phyloP scores from a whole-genome alignment of 2,888 invertebrate genomes.

The Ditylenchus weischeri region DNA sequence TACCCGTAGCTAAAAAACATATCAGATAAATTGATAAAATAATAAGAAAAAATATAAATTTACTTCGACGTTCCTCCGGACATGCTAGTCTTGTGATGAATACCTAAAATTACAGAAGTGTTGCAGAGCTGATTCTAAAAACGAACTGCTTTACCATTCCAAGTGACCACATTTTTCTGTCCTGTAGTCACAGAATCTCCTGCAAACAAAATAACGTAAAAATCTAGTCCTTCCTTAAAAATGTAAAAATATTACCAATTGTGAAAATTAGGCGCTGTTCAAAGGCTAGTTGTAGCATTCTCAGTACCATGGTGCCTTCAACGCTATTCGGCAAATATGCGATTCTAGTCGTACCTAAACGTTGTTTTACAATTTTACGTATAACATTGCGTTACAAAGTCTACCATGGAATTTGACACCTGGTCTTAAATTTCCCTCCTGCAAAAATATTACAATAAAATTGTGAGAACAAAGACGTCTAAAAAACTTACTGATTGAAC shows the following conservation, averaged over 20 bases:
- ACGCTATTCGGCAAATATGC: conserved; percentile 45
- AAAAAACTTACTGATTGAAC: conserved; percentile 33
- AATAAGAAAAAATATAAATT: neutral
- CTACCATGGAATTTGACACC: too few relatives aligned
- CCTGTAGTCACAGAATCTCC: conserved; percentile 82
- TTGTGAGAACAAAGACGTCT: too few relatives aligned
- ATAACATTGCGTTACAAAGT: too few relatives aligned
- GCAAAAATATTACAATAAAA: too few relatives aligned
- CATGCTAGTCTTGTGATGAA: conserved; percentile 74
- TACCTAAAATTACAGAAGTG: conserved; percentile 59
- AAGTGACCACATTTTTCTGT: conserved; percentile 83
- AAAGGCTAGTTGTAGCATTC: conserved; percentile 77
- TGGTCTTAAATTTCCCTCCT: too few relatives aligned
- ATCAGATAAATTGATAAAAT: neutral
- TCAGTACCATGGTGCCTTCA: conserved; percentile 65
- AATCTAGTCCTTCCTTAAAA: too few relatives aligned
- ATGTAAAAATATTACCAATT: conserved; percentile 62
- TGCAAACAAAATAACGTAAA: too few relatives aligned
- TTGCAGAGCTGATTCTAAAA: too few relatives aligned
- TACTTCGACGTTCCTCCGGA: conserved; percentile 43
- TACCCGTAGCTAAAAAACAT: conserved; percentile 63
- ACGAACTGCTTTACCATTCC: conserved; percentile 70
- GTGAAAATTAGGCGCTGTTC: conserved; percentile 79
- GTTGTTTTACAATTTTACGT: too few relatives aligned
- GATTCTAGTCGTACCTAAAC: conserved; percentile 28